Evolutionary conservation across 2,113 vertebrate genomes (phyloP), one percentile per base, ranked within the genome.

Genomic region (Chloebia gouldiae): DNA sequence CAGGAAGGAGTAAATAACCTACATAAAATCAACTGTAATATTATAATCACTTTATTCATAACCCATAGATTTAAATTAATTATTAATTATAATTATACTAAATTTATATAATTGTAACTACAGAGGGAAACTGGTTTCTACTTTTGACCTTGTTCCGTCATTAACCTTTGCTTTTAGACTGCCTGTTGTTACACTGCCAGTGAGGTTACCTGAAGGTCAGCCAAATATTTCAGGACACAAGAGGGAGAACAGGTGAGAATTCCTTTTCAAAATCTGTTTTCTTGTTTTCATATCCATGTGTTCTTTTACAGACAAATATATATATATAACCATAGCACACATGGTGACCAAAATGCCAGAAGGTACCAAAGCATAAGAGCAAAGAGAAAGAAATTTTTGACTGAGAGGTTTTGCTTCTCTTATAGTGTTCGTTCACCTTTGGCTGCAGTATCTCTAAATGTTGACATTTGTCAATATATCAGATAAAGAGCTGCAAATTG

Each of bases 101-200:
- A 20, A 70, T 88, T 42, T 72, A 10, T 49, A 77, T 56, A 33
- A 19, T 19, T 35, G 42, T 33, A 63, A 69, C 23, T 79, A 45
- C 33, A 53, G 14, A 49, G 14, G 35, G 35, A 88, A 86, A 47
- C 15, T 63, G 20, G 9, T 88, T 72, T 83, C 42, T 88, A 44
- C 37, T 92, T 88, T 77, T 90, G 39, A 77, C 40, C 45, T 91
- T 71, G 54, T 64, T 47, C 51, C 19, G 68, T 27, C 30, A 61
- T 64, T 93, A 49, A 71, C 42, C 35, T 93, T 93, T 96, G 66
- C 54, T 93, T 94, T 94, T 73, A 71, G 25, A 42, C 56, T 91
- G 64, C 49, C n/a, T 87, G 63, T 71, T 91, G 30, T 73, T 93
- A 64, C 78, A 91, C 86, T 93, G 54, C 54, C 63, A 53, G 61